Conservation (phyloP, 2,113 vertebrate species). For the Otolemur garnettii region DNA sequence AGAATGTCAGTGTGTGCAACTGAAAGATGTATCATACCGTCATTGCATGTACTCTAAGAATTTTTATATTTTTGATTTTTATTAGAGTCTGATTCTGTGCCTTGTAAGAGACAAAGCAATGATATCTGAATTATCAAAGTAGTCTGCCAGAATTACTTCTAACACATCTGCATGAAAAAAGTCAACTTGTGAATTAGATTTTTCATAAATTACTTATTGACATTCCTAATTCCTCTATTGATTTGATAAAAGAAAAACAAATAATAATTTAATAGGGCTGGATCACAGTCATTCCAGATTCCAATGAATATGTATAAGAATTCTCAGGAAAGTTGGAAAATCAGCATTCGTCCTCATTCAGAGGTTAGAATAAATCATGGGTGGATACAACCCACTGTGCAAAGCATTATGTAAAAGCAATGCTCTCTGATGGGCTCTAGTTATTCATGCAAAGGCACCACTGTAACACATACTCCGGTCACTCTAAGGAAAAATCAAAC, state of each 20-base stretch:
- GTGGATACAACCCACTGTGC: background rate
- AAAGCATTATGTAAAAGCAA: constrained; percentile 24
- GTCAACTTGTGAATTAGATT: constrained; percentile 67
- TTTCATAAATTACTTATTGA: constrained; percentile 71
- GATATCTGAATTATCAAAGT: constrained; percentile 79
- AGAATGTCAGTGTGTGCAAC: constrained; percentile 59
- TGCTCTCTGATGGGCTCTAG: background rate
- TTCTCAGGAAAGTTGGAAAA: constrained; percentile 43
- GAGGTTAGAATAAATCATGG: background rate
- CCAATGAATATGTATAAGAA: background rate
- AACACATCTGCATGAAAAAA: constrained; percentile 67
- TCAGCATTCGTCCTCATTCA: background rate
- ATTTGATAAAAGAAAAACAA: constrained; percentile 53
- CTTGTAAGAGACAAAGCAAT: constrained; percentile 61
- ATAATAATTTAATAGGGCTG: constrained; percentile 26
- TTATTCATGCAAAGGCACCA: background rate
- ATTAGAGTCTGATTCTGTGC: constrained; percentile 71
- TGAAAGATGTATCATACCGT: constrained; percentile 30
- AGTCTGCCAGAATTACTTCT: background rate
- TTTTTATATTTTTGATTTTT: constrained; percentile 58
- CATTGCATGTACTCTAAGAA: constrained; percentile 64
- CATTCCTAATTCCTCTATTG: constrained; percentile 70
- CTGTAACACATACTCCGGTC: background rate
- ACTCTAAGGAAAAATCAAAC: background rate
- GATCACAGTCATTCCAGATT: constrained; percentile 41